A percentile compares a stretch with the other conserved stretches of the same genome.
Conservation (phyloP, 2,888 invertebrate genomes). For the Oligia latruncula region DNA sequence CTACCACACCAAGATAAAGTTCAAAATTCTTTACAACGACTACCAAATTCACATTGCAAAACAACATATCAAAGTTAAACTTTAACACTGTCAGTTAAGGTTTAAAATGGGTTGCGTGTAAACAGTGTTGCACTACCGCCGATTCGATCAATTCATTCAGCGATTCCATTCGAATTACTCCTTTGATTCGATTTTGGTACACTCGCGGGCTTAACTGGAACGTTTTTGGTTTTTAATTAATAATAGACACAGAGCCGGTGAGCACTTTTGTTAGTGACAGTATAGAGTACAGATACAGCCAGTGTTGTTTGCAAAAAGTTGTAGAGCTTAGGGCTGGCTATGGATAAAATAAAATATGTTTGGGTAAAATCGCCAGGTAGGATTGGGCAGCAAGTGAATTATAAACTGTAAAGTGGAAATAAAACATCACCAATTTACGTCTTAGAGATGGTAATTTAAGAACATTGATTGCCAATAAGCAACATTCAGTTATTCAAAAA, state of each 20-base stretch:
- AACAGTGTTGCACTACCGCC: conserved; percentile 51
- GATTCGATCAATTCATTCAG: conserved; percentile 73
- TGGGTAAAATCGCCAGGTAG: background rate
- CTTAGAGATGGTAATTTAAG: background rate
- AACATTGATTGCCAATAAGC: no score
- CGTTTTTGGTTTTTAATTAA: conserved; percentile 86
- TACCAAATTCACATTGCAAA: conserved; percentile 13
- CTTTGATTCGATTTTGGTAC: conserved; percentile 84
- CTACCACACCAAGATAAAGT: conserved; percentile 25
- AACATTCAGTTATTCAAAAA: no score
- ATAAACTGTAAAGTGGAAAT: background rate
- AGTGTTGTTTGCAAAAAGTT: conserved; percentile 73
- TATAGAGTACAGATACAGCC: conserved; percentile 58
- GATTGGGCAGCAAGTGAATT: background rate
- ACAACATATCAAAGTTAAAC: conserved; percentile 26
- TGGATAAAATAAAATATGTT: conserved; percentile 40
- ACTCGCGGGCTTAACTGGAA: conserved; percentile 79
- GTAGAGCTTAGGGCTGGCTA: conserved; percentile 64
- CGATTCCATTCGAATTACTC: conserved; percentile 84
- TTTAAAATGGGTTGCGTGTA: conserved; percentile 27
- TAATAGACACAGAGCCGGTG: conserved; percentile 77
- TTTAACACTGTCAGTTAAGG: conserved; percentile 12
- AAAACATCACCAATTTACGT: background rate
- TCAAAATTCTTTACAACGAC: conserved; percentile 22
- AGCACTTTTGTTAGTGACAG: conserved; percentile 74